A percentile compares a stretch with the other conserved stretches of the same genome.
Evolutionary conservation across 2,113 vertebrate genomes (phyloP).

Genomic region (pig (Sus scrofa)): T2T-Sscrofa CM000812.6:224446001-224446500

Average conservation of each 20-base stretch:
- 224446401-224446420: background rate
- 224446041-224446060: too few species aligned
- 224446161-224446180: too few species aligned
- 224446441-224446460: background rate
- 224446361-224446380: background rate
- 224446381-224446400: background rate
- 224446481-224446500: background rate
- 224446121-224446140: too few species aligned
- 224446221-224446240: background rate
- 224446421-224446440: background rate
- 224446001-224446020: too few species aligned
- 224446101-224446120: too few species aligned
- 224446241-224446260: background rate
- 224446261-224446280: background rate
- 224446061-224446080: too few species aligned
- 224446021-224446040: too few species aligned
- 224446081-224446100: too few species aligned
- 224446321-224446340: constrained; percentile 4
- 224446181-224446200: too few species aligned
- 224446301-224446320: background rate
- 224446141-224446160: too few species aligned
- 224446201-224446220: background rate
- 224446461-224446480: background rate
- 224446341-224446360: background rate
- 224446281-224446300: background rate